Base-by-base conservation (phyloP, 1,140 invertebrate species). In the Drosophila mayri region DNA sequence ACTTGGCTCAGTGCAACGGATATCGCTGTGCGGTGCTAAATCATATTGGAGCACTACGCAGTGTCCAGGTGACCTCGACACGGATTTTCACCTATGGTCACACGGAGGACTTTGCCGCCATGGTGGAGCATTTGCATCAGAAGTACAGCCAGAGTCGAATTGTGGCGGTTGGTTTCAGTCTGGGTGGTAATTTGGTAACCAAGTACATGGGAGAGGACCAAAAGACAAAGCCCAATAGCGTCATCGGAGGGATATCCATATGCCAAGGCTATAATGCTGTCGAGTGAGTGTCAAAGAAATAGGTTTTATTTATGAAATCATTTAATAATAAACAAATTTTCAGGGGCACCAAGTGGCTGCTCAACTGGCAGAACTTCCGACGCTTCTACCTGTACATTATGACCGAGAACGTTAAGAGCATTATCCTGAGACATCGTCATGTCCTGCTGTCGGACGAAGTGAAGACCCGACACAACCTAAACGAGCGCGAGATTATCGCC, bases 1-100 rank as follows among this genome's bases (percentile, higher is more conserved):
- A 98, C 80, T 96, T 97, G 93, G 97, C 97, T 8, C 97, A 98
- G 91, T 95, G 95, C 72, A 96, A 97, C 91, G 98, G 98, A 2
- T 99, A 97, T 93, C 94, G 97, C 65, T 98, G 97, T 93, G 96
- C 97, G 1, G 97, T 98, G n/a, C 94, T 98, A 54, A 99, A 99
- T 93, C 98, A 99, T 92, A 95, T 99, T 60, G 98, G 98, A n/a
- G 97, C 97, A 6, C 93, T 98, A 9, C 94, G 95, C 60, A 96
- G 95, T 92, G 96, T 98, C 12, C 95, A 95, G 57, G 95, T 99
- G 8, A 98, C 97, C 18, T 95, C 96, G n/a, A 95, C 95, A 32
- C 94, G 97, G 76, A 97, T 98, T 80, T 99, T 98, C 92, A 96
- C 96, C 46, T 99, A 98, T 93, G 98, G 98, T 50, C 95, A 97